These are phyloP conservation scores for Semicossyphus pulcher DNA, from an alignment of 2,113 vertebrate genomes.

Conservation along the genomic window DNA sequence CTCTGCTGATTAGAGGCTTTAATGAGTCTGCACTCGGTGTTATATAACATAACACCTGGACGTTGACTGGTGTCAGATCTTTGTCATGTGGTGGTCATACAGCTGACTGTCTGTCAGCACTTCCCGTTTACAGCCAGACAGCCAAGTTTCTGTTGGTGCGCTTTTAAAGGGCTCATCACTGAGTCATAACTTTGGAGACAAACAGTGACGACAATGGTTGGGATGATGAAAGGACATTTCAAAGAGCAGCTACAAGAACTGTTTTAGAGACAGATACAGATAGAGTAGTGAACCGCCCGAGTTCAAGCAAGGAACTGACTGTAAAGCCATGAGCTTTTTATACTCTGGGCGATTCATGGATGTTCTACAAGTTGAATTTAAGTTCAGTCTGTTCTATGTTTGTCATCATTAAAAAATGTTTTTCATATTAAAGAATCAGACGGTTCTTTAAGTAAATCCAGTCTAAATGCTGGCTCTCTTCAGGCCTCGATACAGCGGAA, in stretches of 20 bases:
- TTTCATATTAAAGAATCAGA: slow-evolving; percentile 51
- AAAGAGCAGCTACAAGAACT: background rate
- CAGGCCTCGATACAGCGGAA: slow-evolving; percentile 33
- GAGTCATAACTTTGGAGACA: slow-evolving; percentile 56
- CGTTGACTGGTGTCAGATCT: slow-evolving; percentile 12
- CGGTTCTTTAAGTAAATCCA: slow-evolving; percentile 42
- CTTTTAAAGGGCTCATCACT: slow-evolving; percentile 31
- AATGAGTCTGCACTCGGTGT: background rate
- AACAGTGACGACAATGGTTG: slow-evolving; percentile 22
- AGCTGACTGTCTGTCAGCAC: background rate
- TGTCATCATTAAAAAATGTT: slow-evolving; percentile 29
- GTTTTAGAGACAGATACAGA: background rate
- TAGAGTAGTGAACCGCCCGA: too few relatives aligned
- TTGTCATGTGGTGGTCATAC: slow-evolving; percentile 38
- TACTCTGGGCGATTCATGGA: slow-evolving; percentile 1
- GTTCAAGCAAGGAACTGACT: background rate
- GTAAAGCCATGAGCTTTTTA: background rate
- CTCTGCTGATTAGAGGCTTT: slow-evolving; percentile 32
- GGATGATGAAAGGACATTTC: slow-evolving; percentile 14
- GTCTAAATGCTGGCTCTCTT: slow-evolving; percentile 39
- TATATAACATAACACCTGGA: slow-evolving; percentile 38
- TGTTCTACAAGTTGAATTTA: background rate
- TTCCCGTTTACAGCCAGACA: slow-evolving; percentile 25
- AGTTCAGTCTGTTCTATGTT: slow-evolving; percentile 1
- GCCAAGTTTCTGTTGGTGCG: slow-evolving; percentile 54